Percentiles rank a stretch among this genome's conserved stretches.
These are phyloP conservation scores for Garrulus glandarius DNA, from an alignment of 2,797 vertebrate species.

Conservation along the genomic window DNA sequence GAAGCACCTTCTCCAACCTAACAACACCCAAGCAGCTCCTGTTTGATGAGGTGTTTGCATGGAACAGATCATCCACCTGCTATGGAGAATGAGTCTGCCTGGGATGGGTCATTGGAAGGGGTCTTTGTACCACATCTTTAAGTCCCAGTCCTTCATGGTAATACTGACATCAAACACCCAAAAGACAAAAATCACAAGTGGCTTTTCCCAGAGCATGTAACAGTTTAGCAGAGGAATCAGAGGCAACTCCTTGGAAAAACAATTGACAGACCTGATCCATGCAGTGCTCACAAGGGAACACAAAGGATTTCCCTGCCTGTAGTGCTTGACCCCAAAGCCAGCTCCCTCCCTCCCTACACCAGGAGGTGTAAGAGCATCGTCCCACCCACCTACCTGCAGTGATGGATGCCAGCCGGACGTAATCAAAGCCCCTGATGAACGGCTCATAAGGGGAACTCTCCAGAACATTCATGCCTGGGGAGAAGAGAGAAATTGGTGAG, in stretches of 20 bases:
- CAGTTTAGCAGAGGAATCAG: neutral
- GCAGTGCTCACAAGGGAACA: neutral
- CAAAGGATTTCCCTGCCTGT: neutral
- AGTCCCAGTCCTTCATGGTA: neutral
- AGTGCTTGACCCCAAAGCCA: fast-evolving
- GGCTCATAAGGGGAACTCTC: slow-evolving; percentile 89
- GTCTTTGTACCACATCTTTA: neutral
- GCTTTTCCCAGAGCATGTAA: neutral
- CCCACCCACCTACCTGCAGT: slow-evolving; percentile 81
- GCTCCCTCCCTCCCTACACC: too few relatives aligned
- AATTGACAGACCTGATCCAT: neutral
- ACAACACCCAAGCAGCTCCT: neutral
- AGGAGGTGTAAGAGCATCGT: neutral
- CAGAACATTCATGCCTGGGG: slow-evolving; percentile 84
- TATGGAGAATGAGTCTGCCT: neutral
- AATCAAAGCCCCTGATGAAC: slow-evolving; percentile 85
- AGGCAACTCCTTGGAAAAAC: neutral
- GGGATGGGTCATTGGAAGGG: neutral
- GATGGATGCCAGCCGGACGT: slow-evolving; percentile 90
- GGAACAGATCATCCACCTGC: neutral
- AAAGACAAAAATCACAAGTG: neutral
- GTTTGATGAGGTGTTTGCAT: neutral
- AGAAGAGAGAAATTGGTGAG: neutral
- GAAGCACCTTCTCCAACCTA: neutral
- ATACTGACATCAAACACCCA: neutral